Evolutionary conservation across 2,888 invertebrate species (phyloP).

Genomic region (Ophion ellenae): DNA sequence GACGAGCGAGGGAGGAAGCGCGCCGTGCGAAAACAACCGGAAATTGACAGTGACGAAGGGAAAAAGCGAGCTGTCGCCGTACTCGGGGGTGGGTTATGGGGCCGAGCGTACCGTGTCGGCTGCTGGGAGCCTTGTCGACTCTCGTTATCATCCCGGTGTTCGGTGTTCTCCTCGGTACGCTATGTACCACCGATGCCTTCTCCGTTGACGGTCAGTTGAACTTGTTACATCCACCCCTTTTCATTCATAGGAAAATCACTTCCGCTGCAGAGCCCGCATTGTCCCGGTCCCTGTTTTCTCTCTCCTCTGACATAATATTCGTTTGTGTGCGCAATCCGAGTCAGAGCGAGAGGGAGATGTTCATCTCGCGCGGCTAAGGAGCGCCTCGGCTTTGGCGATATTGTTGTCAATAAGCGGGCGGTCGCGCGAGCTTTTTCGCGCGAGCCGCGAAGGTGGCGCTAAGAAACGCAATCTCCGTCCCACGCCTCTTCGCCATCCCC

Average conservation of each 20-base stretch:
- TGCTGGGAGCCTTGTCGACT: slow-evolving; percentile 73
- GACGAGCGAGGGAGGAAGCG: slow-evolving; percentile 66
- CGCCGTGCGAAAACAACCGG: slow-evolving; percentile 22
- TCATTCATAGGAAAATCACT: neutral
- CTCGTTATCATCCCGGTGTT: slow-evolving; percentile 70
- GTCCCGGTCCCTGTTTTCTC: neutral
- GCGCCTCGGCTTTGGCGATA: slow-evolving; percentile 12
- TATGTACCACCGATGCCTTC: slow-evolving; percentile 69
- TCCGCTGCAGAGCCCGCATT: slow-evolving; percentile 11
- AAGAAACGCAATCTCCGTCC: slow-evolving; percentile 30
- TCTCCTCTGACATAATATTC: slow-evolving; percentile 41
- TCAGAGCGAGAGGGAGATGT: neutral
- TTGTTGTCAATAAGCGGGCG: slow-evolving; percentile 60
- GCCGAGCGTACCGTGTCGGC: slow-evolving; percentile 73
- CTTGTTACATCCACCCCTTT: neutral
- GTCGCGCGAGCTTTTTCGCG: slow-evolving; percentile 43
- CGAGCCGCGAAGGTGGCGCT: slow-evolving; percentile 20
- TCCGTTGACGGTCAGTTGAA: slow-evolving; percentile 73
- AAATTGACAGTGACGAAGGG: slow-evolving; percentile 25
- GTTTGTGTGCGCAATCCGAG: neutral
- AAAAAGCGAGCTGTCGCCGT: slow-evolving; percentile 56
- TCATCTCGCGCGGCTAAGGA: neutral
- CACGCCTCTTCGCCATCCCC: slow-evolving; percentile 53
- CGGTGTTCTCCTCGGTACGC: slow-evolving; percentile 67
- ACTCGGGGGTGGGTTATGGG: slow-evolving; percentile 77